These are phyloP conservation scores for Drosophila gunungcola DNA, from an alignment of 1,140 invertebrate species.

Conservation along the genomic window DNA sequence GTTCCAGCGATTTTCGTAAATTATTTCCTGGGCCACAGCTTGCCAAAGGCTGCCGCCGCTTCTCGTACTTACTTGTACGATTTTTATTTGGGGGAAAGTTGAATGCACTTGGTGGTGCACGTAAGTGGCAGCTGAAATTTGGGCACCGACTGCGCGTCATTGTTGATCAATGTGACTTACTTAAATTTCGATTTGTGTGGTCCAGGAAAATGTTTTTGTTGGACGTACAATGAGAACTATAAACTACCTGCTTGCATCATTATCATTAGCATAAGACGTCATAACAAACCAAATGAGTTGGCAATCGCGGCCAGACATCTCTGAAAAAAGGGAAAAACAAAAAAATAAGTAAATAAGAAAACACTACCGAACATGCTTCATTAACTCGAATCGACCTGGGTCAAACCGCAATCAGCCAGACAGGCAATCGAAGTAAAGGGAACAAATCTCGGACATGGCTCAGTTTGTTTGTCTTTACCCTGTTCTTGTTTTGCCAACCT, in stretches of 20 bases:
- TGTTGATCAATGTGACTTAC: constrained; percentile 3
- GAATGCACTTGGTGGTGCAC: constrained; percentile 30
- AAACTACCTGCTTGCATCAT: constrained; percentile 57
- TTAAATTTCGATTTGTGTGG: constrained; percentile 48
- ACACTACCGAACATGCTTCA: constrained; percentile 49
- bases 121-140: constrained; percentile 27
- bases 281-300: constrained; percentile 72
- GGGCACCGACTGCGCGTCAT: constrained; percentile 11
- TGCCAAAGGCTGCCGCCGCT: constrained; percentile 14
- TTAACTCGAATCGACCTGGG: constrained; percentile 55
- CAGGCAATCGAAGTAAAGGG: constrained; percentile 46
- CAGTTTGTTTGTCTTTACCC: constrained; percentile 59
- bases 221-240: background rate
- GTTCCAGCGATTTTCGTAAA: constrained; percentile 66
- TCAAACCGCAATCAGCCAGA: constrained; percentile 63
- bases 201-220: constrained; percentile 28
- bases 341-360: constrained; percentile 20
- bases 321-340: constrained; percentile 12
- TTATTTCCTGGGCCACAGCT: constrained; percentile 68
- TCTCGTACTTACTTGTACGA: background rate
- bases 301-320: constrained; percentile 66
- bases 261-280: constrained; percentile 76
- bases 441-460: constrained; percentile 53
- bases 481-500: constrained; percentile 42
- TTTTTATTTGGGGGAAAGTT: constrained; percentile 15